Evolutionary conservation across 2,797 vertebrate genomes (phyloP).

Genomic region (Pitangus sulphuratus): DNA sequence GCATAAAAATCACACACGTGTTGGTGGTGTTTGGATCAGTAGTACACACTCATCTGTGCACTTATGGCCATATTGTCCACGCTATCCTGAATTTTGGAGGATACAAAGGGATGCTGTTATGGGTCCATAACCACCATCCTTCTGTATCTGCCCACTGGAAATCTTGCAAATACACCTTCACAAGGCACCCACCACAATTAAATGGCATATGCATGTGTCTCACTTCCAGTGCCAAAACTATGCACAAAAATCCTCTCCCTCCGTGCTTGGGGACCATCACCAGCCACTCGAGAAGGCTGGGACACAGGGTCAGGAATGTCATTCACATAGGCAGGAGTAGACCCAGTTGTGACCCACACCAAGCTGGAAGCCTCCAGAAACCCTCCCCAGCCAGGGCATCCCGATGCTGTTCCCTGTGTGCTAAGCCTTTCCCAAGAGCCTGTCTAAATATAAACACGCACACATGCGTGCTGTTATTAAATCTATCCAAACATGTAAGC

Average conservation of each 20-base stretch:
- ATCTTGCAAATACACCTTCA: background rate
- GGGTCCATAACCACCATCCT: accelerated
- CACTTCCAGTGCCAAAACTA: background rate
- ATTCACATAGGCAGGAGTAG: accelerated
- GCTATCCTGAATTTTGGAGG: background rate
- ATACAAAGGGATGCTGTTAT: background rate
- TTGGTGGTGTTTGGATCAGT: background rate
- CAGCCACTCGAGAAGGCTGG: background rate
- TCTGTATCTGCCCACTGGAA: background rate
- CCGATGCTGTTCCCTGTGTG: accelerated
- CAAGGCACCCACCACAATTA: background rate
- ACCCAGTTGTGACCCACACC: background rate
- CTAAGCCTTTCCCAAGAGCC: background rate
- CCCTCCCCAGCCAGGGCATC: background rate
- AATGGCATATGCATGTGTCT: accelerated
- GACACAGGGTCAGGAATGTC: accelerated
- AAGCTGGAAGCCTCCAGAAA: background rate
- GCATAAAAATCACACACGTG: accelerated
- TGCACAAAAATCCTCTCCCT: background rate
- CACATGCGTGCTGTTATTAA: background rate
- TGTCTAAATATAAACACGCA: background rate
- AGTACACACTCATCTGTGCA: background rate
- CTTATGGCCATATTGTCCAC: accelerated
- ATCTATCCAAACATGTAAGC: slow-evolving; percentile 43
- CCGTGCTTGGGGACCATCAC: accelerated